Evolutionary conservation across 2,113 vertebrate species (phyloP).

Genomic region (Uria aalge): DNA sequence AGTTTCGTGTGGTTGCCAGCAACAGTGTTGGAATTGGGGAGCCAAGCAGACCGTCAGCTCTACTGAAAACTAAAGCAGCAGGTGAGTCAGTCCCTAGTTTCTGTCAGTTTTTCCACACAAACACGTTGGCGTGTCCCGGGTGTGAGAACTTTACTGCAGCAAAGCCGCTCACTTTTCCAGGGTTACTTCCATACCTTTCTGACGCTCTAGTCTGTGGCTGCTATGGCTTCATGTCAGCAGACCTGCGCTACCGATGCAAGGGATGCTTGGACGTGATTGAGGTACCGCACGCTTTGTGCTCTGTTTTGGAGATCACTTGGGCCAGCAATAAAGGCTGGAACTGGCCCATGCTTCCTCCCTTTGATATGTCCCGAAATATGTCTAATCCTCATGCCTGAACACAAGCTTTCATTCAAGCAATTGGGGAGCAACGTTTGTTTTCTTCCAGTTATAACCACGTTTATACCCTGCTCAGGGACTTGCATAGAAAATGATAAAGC

Average conservation of each 20-base stretch:
- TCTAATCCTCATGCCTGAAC: background rate
- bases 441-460: rapidly evolving
- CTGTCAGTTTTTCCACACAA: no score
- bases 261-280: background rate
- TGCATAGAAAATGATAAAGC: background rate
- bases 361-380: background rate
- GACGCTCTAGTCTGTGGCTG: background rate
- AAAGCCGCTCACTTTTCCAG: background rate
- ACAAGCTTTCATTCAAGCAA: background rate
- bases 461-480: background rate
- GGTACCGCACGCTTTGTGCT: background rate
- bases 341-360: background rate
- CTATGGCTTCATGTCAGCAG: background rate
- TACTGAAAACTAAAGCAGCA: constrained; percentile 87
- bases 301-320: background rate
- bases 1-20: constrained; percentile 90
- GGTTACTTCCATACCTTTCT: background rate
- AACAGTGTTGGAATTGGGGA: constrained; percentile 90
- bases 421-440: background rate
- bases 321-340: background rate
- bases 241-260: rapidly evolving
- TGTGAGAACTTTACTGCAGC: background rate
- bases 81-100: constrained; percentile 65
- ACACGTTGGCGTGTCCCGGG: rapidly evolving
- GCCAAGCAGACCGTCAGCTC: constrained; percentile 88